Percentiles rank a stretch among this genome's conserved stretches.
phyloP scores from a whole-genome alignment of 2,888 invertebrate genomes.

The Macrophya alboannulata region DNA sequence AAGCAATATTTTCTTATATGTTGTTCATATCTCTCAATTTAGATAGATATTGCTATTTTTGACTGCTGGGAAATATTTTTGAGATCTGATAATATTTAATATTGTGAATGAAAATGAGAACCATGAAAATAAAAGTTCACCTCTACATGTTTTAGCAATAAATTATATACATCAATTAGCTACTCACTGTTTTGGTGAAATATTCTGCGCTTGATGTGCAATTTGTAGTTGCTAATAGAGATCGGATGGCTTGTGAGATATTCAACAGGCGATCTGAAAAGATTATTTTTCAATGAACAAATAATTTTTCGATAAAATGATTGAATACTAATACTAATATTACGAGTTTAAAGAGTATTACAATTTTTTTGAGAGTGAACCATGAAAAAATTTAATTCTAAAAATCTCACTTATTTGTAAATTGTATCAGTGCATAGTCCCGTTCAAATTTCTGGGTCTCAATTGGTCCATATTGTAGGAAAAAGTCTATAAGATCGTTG shows the following conservation, averaged over 20 bases:
- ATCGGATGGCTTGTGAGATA: conserved; percentile 68
- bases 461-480: conserved; percentile 69
- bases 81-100: neutral
- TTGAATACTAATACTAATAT: neutral
- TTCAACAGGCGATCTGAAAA: conserved; percentile 68
- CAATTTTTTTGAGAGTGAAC: neutral
- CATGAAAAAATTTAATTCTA: neutral
- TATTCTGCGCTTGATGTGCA: conserved; percentile 67
- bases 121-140: neutral
- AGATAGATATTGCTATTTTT: neutral
- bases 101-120: neutral
- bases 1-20: no score
- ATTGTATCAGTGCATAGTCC: conserved; percentile 68
- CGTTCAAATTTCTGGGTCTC: conserved; percentile 60
- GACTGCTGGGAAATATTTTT: neutral
- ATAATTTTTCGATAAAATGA: neutral
- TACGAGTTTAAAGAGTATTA: neutral
- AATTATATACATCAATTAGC: neutral
- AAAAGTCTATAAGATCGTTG: conserved; percentile 63
- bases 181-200: conserved; percentile 54
- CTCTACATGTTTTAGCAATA: neutral
- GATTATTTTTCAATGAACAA: no score
- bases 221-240: conserved; percentile 63
- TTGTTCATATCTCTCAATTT: no score
- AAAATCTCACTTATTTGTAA: conserved; percentile 66